Conservation (phyloP, 2,797 vertebrate genomes). For the Cercopithecus petaurista region DNA sequence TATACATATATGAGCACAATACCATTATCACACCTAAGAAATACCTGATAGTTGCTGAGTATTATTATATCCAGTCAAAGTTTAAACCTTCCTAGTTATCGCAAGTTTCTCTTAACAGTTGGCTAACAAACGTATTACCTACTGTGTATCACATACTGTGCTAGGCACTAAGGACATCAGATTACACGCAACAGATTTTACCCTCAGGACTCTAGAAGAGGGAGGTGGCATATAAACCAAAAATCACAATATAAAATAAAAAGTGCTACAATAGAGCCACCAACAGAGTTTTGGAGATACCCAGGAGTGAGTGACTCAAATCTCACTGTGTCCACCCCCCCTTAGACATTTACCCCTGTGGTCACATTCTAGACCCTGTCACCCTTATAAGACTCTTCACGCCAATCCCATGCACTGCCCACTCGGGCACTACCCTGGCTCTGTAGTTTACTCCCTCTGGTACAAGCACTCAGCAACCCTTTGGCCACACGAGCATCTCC, state of each 20-base stretch:
- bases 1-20: neutral
- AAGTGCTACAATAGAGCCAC: neutral
- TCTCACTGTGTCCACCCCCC: neutral
- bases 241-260: neutral
- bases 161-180: neutral
- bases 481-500: neutral
- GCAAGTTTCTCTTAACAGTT: conserved; percentile 4
- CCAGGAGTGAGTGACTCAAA: neutral
- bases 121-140: neutral
- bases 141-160: neutral
- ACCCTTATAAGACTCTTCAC: neutral
- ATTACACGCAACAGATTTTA: neutral
- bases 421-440: neutral
- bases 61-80: conserved; percentile 2
- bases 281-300: neutral
- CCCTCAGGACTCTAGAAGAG: neutral
- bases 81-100: neutral
- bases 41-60: neutral
- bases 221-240: neutral
- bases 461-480: neutral
- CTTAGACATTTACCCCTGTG: neutral
- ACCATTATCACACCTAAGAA: neutral
- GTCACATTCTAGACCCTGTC: neutral
- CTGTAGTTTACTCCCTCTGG: neutral
- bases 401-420: rapidly evolving